phyloP scores from a whole-genome alignment of 2,888 invertebrate genomes.

The Melitaea athalia region DNA sequence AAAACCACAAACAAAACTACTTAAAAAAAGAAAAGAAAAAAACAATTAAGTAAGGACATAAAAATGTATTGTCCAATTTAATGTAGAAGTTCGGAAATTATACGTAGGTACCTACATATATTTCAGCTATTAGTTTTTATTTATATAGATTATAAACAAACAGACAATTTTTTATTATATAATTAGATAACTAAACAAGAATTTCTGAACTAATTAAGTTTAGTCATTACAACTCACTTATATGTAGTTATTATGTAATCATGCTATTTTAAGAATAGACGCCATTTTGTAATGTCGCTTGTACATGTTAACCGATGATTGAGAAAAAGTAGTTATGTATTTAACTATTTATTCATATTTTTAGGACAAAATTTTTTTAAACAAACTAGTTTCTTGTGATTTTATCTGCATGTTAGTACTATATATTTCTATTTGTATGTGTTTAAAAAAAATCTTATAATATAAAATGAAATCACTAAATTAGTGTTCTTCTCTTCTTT shows the following conservation, averaged over 20 bases:
- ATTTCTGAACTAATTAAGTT: not conserved
- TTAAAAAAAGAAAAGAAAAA: no score
- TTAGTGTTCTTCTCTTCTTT: no score
- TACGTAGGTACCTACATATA: no score
- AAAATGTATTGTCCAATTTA: no score
- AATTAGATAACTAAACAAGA: not conserved
- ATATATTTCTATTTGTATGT: no score
- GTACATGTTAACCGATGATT: not conserved
- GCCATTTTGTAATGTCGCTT: conserved; percentile 9
- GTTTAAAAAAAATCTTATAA: no score
- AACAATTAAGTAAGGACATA: no score
- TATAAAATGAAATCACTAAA: not conserved
- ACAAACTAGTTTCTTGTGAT: not conserved
- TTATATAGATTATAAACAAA: not conserved
- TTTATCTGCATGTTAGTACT: not conserved
- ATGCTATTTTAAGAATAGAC: conserved; percentile 15
- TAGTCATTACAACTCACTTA: not conserved
- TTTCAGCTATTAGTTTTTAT: no score
- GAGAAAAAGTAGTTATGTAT: not conserved
- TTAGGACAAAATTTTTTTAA: no score
- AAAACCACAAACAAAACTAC: no score
- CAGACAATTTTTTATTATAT: not conserved
- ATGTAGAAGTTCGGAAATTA: no score
- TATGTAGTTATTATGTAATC: conserved; percentile 28
- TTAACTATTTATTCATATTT: not conserved